A percentile compares a stretch with the other conserved stretches of the same genome.
Conservation (phyloP, 2,888 invertebrate genomes). For the Diarsia mendica region DNA sequence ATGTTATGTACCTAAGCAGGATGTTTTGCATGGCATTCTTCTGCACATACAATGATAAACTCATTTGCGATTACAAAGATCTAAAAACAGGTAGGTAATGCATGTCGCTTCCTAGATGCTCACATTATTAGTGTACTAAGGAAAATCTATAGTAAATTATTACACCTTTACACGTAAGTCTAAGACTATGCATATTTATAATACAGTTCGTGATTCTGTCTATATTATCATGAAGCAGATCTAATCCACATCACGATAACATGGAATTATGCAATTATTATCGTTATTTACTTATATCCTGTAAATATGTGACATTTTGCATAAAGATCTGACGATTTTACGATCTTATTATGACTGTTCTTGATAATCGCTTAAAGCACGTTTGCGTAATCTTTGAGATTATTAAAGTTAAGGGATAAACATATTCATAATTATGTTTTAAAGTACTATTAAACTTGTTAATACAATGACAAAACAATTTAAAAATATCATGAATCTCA, state of each 20-base stretch:
- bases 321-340: conserved; percentile 24
- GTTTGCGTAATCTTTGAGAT: not conserved
- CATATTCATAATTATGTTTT: too few relatives aligned
- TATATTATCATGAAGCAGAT: conserved; percentile 52
- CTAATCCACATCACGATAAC: conserved; percentile 59
- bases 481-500: too few relatives aligned
- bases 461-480: too few relatives aligned
- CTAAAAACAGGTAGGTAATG: conserved; percentile 22
- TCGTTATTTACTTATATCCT: conserved; percentile 38
- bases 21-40: conserved; percentile 35
- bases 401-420: not conserved
- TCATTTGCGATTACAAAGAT: conserved; percentile 39
- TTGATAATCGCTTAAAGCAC: not conserved
- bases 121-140: conserved; percentile 35
- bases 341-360: not conserved
- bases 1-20: conserved; percentile 1
- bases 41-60: conserved; percentile 18
- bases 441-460: too few relatives aligned
- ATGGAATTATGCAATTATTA: conserved; percentile 52
- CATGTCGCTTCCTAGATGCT: conserved; percentile 31
- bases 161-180: conserved; percentile 34
- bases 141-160: conserved; percentile 48
- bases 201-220: conserved; percentile 66
- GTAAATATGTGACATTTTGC: conserved; percentile 39
- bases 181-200: conserved; percentile 43